A percentile compares a stretch with the other conserved stretches of the same genome.
These are phyloP conservation scores for Lophura swinhoii DNA, from an alignment of 2,797 vertebrate species.

Conservation along the genomic window DNA sequence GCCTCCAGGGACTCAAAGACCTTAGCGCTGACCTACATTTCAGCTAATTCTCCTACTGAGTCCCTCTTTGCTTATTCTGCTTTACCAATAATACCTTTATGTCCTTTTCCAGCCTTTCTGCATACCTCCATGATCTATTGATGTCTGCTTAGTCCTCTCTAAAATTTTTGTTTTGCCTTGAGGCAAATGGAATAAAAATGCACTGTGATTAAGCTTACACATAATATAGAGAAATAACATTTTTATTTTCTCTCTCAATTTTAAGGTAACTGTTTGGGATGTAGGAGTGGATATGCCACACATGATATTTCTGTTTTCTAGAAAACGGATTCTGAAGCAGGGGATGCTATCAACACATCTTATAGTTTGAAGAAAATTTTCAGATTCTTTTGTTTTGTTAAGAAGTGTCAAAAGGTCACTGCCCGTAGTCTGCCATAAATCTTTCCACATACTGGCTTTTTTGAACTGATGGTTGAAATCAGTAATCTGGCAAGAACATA, in stretches of 20 bases:
- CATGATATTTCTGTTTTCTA: background rate
- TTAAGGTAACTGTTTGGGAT: background rate
- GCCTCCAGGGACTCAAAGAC: background rate
- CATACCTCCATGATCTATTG: constrained; percentile 9
- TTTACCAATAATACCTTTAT: constrained; percentile 36
- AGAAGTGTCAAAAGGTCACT: background rate
- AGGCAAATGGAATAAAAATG: constrained; percentile 48
- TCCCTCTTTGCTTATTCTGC: constrained; percentile 15
- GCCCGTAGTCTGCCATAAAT: background rate
- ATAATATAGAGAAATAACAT: constrained; percentile 7
- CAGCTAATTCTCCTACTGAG: constrained; percentile 1
- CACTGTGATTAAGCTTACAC: background rate
- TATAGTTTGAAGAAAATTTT: background rate
- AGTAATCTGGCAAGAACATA: background rate
- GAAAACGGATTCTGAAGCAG: background rate
- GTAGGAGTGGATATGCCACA: background rate
- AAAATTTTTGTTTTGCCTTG: constrained; percentile 57
- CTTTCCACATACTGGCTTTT: background rate
- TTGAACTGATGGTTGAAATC: background rate
- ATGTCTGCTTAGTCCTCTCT: constrained; percentile 29
- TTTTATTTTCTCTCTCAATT: constrained; percentile 51
- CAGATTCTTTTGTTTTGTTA: background rate
- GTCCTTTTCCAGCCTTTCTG: constrained; percentile 23
- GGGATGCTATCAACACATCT: background rate
- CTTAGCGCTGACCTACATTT: constrained; percentile 40